Percentiles rank a stretch among this genome's conserved stretches.
These are phyloP conservation scores for Torymus auratus DNA, from an alignment of 2,888 invertebrate genomes.

Conservation along the genomic window DNA sequence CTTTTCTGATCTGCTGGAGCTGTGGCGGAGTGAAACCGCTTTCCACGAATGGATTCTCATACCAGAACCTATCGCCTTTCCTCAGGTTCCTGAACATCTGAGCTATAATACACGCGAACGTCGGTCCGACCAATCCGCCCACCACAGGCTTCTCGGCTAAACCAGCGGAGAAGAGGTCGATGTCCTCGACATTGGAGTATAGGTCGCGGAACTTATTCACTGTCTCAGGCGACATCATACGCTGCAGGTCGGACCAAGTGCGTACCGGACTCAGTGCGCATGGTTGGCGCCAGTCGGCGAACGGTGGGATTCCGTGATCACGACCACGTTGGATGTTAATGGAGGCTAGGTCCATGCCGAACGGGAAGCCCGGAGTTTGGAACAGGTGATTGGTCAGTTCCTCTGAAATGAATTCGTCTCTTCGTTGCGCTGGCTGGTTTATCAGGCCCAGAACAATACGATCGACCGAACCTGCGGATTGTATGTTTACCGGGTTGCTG, in stretches of 20 bases:
- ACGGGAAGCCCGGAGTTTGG: constrained; percentile 83
- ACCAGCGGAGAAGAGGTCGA: constrained; percentile 90
- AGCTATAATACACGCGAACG: constrained; percentile 92
- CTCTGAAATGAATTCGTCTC: constrained; percentile 89
- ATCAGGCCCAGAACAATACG: constrained; percentile 86
- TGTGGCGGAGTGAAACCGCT: constrained; percentile 88
- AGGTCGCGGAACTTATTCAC: constrained; percentile 80
- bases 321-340: constrained; percentile 92
- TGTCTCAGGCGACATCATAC: constrained; percentile 83
- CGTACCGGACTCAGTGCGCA: constrained; percentile 84
- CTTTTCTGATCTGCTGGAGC: constrained; percentile 84
- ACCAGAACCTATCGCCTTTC: constrained; percentile 88
- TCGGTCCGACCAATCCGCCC: constrained; percentile 90
- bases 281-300: constrained; percentile 87
- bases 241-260: constrained; percentile 84
- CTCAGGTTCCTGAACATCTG: constrained; percentile 89
- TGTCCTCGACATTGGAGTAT: constrained; percentile 85
- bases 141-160: constrained; percentile 88
- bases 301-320: constrained; percentile 91
- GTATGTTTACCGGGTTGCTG: constrained; percentile 81
- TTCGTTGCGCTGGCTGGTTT: constrained; percentile 86
- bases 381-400: constrained; percentile 91
- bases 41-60: constrained; percentile 85
- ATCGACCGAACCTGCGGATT: constrained; percentile 88
- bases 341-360: constrained; percentile 91